Evolutionary conservation across 2,888 invertebrate species (phyloP), one percentile per base, ranked within the genome.

Genomic region (Drosophila peninsularis): DNA sequence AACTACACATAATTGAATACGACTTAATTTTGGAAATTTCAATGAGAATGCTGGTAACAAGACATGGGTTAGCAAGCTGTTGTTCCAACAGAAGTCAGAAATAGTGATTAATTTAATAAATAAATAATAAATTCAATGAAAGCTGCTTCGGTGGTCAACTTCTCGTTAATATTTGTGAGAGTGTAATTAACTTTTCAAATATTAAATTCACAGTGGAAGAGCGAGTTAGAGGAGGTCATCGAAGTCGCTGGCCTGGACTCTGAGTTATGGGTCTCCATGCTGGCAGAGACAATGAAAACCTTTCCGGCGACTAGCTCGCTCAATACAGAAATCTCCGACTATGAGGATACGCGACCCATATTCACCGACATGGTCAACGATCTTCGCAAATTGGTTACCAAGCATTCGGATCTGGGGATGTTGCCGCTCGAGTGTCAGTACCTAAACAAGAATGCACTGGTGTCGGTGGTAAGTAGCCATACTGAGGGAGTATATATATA

Each of bases 251-350:
- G 96, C 5, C 94, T 96, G 85, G 98, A 99, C 93, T 96, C 97
- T 11, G 99, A 99, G 92, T 94, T 98, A 84, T 99, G 99, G 99
- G 99, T 99, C 37, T 97, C 98, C 6, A 98, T 98, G 97, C 93
- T 99, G 77, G 98, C 97, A 3, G 98, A 99, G 93, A 96, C 98
- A 75, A 96, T 99, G 93, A 97, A 97, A 91, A 97, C 98, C 0
- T 98, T 97, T 91, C 98, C 99, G 1, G 95, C 96, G 0, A 95
- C 96, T 0, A 98, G 98, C 32, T 96, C 96, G 37, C 94, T 98
- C 62, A 98, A 98, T 91, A 96, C 97, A 39, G 97, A 98, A 93
- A 96, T 98, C 88, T 94, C 95, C 54, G 97, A 97, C 92, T 95
- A 97, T 78, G 97, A 98, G 83, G 98, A 98, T 90, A 97, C 97